Percentiles rank a stretch among this genome's conserved stretches.
These are phyloP conservation scores for Gambelia wislizenii DNA, from an alignment of 2,797 vertebrate genomes.

Conservation along the genomic window DNA sequence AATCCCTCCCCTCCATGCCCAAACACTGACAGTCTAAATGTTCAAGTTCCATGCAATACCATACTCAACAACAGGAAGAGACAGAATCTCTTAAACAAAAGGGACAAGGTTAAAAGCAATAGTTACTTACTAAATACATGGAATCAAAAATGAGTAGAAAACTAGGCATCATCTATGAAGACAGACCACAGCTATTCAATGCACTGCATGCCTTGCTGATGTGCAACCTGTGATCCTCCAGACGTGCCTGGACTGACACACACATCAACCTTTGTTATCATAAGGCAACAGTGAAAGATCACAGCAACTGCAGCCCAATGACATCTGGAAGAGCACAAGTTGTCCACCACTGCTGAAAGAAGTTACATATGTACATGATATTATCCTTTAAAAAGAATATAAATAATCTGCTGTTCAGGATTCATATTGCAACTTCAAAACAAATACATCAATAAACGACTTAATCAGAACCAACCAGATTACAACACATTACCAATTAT, in stretches of 20 bases:
- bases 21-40: neutral
- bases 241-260: neutral
- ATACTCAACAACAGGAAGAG: neutral
- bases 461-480: neutral
- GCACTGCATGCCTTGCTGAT: neutral
- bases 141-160: neutral
- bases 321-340: neutral
- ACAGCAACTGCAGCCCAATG: neutral
- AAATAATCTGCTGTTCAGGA: neutral
- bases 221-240: neutral
- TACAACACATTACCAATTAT: neutral
- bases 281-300: neutral
- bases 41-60: neutral
- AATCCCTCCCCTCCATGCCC: neutral
- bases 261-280: neutral
- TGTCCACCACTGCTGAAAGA: neutral
- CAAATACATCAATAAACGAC: neutral
- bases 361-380: neutral
- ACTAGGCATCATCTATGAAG: neutral
- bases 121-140: neutral
- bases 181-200: neutral
- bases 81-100: neutral
- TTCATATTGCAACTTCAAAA: neutral
- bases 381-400: neutral
- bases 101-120: neutral